Base-by-base conservation (phyloP, 2,797 vertebrate genomes). In the Sebastes diploproa region DNA sequence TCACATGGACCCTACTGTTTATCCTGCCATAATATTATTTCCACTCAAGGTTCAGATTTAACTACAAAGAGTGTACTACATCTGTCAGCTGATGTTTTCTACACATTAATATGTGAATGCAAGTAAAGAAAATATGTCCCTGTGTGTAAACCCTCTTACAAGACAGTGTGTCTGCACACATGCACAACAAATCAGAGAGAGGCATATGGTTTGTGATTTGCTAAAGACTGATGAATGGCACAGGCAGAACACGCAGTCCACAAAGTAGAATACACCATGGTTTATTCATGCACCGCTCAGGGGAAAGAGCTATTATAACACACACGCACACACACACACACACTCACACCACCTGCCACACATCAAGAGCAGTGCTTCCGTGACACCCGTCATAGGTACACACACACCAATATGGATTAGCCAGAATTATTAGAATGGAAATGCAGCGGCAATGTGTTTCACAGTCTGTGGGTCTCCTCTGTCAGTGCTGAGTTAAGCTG, bases 401-500 rank as follows among this genome's bases (percentile, higher is more conserved):
- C 71, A 61, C 65, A 25, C 75, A 74, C 30, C 29, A 67, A 54
- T 70, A 80, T 84, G 91, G 91, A 93, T 93, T 90, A 93, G 79
- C 36, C 75, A 61, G 86, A 93, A 91, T 94, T 88, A 90, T 93
- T 91, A 85, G 88, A 91, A 94, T 93, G 89, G 87, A 91, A 94
- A 93, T 92, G 86, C 84, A 86, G 90, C 42, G 4, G 87, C 81
- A 89, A 85, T 91, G 90, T 92, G 91, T 94, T 94, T 91, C 88
- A 86, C 90, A 92, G 92, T 93, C 90, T 88, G 88, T 72, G 76
- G 87, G 78, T 85, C 88, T 91, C 78, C 85, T 92, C 88, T 91
- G 92, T 94, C 93, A 89, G 90, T 56, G 81, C 91, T 62, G 88
- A 91, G 91, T 94, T 93, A 93, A 89, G 90, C 92, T 90, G 81